Base-by-base conservation (phyloP, 2,797 vertebrate species). In the Glossophaga mutica region DNA sequence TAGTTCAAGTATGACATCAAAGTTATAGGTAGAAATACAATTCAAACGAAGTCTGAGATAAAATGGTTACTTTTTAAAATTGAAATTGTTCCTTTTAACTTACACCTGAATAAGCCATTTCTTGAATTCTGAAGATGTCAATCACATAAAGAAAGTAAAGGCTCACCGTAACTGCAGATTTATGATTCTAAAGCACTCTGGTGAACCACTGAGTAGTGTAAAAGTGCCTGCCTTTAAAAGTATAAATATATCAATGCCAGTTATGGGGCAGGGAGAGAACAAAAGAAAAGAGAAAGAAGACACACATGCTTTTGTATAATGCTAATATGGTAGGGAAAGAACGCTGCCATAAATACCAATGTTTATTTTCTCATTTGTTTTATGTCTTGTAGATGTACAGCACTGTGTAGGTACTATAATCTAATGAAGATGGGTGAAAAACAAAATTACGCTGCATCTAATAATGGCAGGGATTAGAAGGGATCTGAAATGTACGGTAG, bases 401-500 rank as follows among this genome's bases (percentile, higher is more conserved):
- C 62, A 78, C 62, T 50, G n/a, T 57, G 78, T 46, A 85, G 57
- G 48, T 95, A 84, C 83, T 93, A 81, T 46, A 90, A 94, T 84
- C 94, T 92, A 96, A 94, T 48, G 76, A 92, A 48, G 94, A 97
- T 8, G 44, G 32, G 81, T 92, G 34, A 89, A 96, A 73, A 93
- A n/a, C n/a, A n/a, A 96, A 91, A 71, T 48, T 73, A 88, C 42
- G 57, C 79, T 87, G 29, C 24, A 92, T 91, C 79, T 95, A 96
- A 94, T 42, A 87, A 78, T 14, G 29, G 70, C 83, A 88, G 57
- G 55, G 74, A 93, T 83, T 46, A 76, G 70, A 50, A 39, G 57
- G 59, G 26, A 67, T 46, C 57, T 46, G 11, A n/a, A 92, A 97
- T 95, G 34, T 65, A 95, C 34, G 29, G 42, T 15, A 78, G 88